Evolutionary conservation across 2,113 vertebrate genomes (phyloP), one percentile per base, ranked within the genome.

Genomic region (Oryzias melastigma): DNA sequence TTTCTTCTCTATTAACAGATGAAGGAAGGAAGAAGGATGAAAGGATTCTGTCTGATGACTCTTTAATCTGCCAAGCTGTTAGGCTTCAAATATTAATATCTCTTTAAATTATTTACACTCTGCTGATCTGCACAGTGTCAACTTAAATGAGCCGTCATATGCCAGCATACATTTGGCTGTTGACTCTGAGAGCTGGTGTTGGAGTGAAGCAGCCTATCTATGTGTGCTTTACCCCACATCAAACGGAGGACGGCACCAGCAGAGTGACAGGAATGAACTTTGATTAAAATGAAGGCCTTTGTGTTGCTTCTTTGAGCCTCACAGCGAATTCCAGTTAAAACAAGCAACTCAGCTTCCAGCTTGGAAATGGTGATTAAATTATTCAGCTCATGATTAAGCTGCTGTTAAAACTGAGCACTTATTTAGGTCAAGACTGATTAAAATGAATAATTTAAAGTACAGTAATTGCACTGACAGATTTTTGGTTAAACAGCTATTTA

Each of bases 21-120:
- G 35, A 40, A 47, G 22, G 49, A 50, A 17, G 25, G 18, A 61
- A 51, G 59, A 13, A 64, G 8, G 65, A 81, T 75, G 58, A 73
- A 77, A 71, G 60, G 55, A 63, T 24, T 63, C 58, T 4, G 47
- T 62, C 43, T 45, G 69, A 82, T 62, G 53, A 76, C 27, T 77
- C 69, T 79, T 84, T 84, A 67, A 88, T 84, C 77, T 44, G 18
- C 42, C 16, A 35, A 44, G 79, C 77, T 58, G 52, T 69, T 80
- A 20, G 1, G 4, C 48, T 64, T 83, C 53, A 86, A 86, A 86
- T 86, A 86, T 88, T 86, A 73, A 86, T 88, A 64, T 73, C 16
- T 20, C 25, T 73, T 58, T 87, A 56, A 86, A 86, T 81, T 75
- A 86, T 88, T 85, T 71, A 85, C 65, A 55, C 40, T 0, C 58